Evolutionary conservation across 2,797 vertebrate genomes (phyloP).

Genomic region (Remorina albescens): DNA sequence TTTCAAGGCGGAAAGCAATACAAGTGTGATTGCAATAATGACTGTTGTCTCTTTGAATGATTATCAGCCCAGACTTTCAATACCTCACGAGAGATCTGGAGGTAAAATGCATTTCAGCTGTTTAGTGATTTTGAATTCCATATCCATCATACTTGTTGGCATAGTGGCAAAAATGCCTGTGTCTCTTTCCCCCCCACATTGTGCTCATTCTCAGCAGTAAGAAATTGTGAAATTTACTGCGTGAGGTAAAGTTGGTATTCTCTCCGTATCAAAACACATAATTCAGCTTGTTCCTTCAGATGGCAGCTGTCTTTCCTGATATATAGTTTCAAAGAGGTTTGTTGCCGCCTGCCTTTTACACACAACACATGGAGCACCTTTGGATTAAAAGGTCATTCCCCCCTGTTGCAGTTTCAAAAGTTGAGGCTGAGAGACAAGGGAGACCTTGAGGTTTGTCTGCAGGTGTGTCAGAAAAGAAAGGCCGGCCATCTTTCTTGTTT

Average conservation of each 20-base stretch:
- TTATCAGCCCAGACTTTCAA: constrained; percentile 40
- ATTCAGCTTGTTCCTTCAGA: constrained; percentile 17
- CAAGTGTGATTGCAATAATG: constrained; percentile 32
- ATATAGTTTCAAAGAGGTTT: constrained; percentile 33
- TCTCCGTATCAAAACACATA: not conserved
- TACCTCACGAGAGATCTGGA: constrained; percentile 36
- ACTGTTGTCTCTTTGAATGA: constrained; percentile 63
- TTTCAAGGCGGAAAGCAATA: constrained; percentile 44
- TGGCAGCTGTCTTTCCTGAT: constrained; percentile 24
- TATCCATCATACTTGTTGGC: constrained; percentile 45
- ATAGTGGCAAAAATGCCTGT: constrained; percentile 7
- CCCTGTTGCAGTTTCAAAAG: constrained; percentile 24
- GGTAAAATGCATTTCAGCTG: constrained; percentile 37
- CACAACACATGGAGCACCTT: constrained; percentile 21
- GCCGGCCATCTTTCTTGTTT: constrained; percentile 17
- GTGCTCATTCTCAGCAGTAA: not conserved
- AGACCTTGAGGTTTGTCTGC: constrained; percentile 43
- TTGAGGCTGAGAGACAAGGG: constrained; percentile 25
- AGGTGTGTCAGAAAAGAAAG: constrained; percentile 38
- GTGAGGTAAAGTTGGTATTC: constrained; percentile 5
- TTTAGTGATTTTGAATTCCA: constrained; percentile 44
- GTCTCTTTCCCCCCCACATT: not conserved
- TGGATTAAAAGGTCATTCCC: constrained; percentile 66
- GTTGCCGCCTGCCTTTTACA: constrained; percentile 47
- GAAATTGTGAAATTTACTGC: constrained; percentile 19